Conservation (phyloP, 2,113 vertebrate genomes). For the Felis chaus region DNA sequence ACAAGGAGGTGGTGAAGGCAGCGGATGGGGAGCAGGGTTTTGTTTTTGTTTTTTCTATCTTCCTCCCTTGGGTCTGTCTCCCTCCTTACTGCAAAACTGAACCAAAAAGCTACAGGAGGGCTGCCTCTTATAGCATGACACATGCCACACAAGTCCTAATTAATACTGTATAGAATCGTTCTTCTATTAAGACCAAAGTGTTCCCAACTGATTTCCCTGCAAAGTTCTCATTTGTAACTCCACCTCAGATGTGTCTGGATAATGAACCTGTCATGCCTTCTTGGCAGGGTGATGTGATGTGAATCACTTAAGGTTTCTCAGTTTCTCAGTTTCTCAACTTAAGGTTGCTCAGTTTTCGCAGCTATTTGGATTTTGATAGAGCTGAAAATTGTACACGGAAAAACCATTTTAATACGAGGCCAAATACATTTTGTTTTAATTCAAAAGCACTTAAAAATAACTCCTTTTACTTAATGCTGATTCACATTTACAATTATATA, state of each 20-base stretch:
- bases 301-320: not conserved
- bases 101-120: not conserved
- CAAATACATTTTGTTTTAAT: conserved; percentile 31
- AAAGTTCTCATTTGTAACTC: conserved; percentile 28
- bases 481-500: not conserved
- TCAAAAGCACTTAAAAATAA: conserved; percentile 36
- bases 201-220: not conserved
- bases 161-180: not conserved
- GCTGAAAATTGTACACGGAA: not conserved
- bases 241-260: not conserved
- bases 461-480: not conserved
- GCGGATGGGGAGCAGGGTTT: not conserved
- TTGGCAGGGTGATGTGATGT: not conserved
- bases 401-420: not conserved
- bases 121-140: not conserved
- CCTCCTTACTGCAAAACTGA: not conserved
- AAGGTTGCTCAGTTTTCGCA: not conserved
- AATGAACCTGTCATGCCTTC: not conserved
- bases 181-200: not conserved
- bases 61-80: not conserved
- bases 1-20: not conserved
- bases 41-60: not conserved
- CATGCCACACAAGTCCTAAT: not conserved
- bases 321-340: too few species aligned
- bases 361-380: conserved; percentile 42